Conservation (phyloP, 2,797 vertebrate genomes). For the Anisognathus igniventris region DNA sequence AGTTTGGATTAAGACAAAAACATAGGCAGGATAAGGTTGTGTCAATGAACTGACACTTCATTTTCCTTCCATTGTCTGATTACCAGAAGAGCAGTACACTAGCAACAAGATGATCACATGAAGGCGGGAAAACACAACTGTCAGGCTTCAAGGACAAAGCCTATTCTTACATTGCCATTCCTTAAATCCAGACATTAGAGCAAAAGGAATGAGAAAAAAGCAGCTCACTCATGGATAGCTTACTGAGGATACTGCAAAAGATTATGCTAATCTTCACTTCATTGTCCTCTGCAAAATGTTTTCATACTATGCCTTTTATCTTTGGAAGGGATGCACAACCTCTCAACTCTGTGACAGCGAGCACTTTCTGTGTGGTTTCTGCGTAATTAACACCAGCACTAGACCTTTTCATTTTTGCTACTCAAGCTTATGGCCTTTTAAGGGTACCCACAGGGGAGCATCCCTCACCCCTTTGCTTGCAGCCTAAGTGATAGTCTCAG, state of each 20-base stretch:
- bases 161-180: constrained; percentile 86
- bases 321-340: constrained; percentile 98
- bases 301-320: constrained; percentile 99
- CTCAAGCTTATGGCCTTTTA: constrained; percentile 99
- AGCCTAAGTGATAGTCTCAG: constrained; percentile 84
- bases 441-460: constrained; percentile 94
- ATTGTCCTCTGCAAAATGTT: constrained; percentile 99
- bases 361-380: constrained; percentile 99
- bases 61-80: constrained; percentile 88
- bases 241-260: constrained; percentile 97
- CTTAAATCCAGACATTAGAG: constrained; percentile 90
- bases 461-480: constrained; percentile 86
- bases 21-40: constrained; percentile 82
- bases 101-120: constrained; percentile 92
- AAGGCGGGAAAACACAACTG: constrained; percentile 96
- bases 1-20: constrained; percentile 86
- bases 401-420: constrained; percentile 97
- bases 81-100: constrained; percentile 82
- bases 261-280: constrained; percentile 98
- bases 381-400: constrained; percentile 99
- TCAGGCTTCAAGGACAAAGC: constrained; percentile 88
- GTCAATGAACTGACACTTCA: constrained; percentile 86
- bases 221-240: constrained; percentile 92
- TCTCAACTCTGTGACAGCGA: constrained; percentile 97
- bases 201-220: constrained; percentile 83